Evolutionary conservation across 2,113 vertebrate species (phyloP), one percentile per base, ranked within the genome.

Genomic region (Camelus dromedarius): DNA sequence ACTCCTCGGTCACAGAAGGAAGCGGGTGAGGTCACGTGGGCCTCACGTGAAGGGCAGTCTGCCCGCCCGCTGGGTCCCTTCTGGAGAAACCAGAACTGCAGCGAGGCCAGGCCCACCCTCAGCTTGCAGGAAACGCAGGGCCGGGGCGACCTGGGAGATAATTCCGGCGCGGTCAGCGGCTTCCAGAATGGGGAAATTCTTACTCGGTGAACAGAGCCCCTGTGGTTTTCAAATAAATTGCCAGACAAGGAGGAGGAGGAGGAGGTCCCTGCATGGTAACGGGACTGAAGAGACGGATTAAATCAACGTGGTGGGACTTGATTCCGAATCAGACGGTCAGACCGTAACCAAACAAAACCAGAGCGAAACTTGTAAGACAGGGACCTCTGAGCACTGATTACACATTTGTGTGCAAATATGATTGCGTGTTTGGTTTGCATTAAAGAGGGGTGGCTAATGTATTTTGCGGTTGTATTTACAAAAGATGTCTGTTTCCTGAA

Each of bases 1-100:
- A 67, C 62, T 84, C 38, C 8, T 0, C 2, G 11, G 26, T 26
- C 58, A 3, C 38, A 76, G 5, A 15, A 30, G 91, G 85, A 79
- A 79, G 87, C 62, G 50, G 42, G 9, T 0, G 0, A 14, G 26
- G 56, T 87, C 66, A 56, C 8, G 50, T 18, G 20, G 28, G 35
- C 64, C 32, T 28, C 1, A 0, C 0, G 1, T 30, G 20, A 48
- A n/a, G 77, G 48, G 19, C 18, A 9, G 4, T 16, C 35, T 19
- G 28, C 50, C 46, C 13, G 24, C 15, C 2, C 19, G 77, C 73
- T 0, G 0, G 4, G 13, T 19, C 30, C n/a, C 20, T n/a, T 20
- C 32, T 62, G 22, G 58, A 69, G 73, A 10, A 35, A 24, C 38
- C 24, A 70, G 76, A 50, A 20, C 28, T 38, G 3, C 11, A 48